Evolutionary conservation across 2,797 vertebrate genomes (phyloP).

Genomic region (Bucorvus abyssinicus): DNA sequence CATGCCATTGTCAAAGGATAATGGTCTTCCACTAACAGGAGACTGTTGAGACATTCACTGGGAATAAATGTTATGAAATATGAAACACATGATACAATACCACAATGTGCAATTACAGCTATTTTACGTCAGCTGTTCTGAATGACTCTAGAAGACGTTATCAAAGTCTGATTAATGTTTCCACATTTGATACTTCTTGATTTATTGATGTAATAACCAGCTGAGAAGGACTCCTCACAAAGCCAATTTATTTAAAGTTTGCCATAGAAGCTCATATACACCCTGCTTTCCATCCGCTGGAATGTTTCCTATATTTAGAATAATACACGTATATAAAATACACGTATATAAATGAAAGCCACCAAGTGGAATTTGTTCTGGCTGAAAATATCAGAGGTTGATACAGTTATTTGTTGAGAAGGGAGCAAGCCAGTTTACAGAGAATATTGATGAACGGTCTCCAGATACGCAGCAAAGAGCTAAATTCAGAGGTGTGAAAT

Average conservation of each 20-base stretch:
- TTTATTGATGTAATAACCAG: conserved; percentile 45
- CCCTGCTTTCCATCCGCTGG: conserved; percentile 1
- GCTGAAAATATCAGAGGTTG: conserved; percentile 33
- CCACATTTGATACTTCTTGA: conserved; percentile 22
- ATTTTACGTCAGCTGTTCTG: conserved; percentile 42
- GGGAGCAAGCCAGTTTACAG: background rate
- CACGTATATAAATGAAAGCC: conserved; percentile 29
- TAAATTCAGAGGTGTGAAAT: conserved; percentile 56
- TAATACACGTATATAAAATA: conserved; percentile 28
- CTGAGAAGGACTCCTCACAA: conserved; percentile 28
- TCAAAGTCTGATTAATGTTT: conserved; percentile 44
- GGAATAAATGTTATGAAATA: conserved; percentile 68
- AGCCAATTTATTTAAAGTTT: conserved; percentile 47
- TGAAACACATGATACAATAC: conserved; percentile 27
- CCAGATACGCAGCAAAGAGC: conserved; percentile 32
- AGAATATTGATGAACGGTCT: conserved; percentile 50
- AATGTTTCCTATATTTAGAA: conserved; percentile 34
- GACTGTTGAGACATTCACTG: conserved; percentile 26
- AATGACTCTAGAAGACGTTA: conserved; percentile 21
- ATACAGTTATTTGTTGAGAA: conserved; percentile 34
- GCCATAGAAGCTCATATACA: background rate
- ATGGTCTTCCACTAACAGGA: background rate
- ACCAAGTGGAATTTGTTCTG: conserved; percentile 44
- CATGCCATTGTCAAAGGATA: conserved; percentile 24
- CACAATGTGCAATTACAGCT: conserved; percentile 29